These are phyloP conservation scores for Alauda arvensis DNA, from an alignment of 2,797 vertebrate genomes.

Conservation along the genomic window DNA sequence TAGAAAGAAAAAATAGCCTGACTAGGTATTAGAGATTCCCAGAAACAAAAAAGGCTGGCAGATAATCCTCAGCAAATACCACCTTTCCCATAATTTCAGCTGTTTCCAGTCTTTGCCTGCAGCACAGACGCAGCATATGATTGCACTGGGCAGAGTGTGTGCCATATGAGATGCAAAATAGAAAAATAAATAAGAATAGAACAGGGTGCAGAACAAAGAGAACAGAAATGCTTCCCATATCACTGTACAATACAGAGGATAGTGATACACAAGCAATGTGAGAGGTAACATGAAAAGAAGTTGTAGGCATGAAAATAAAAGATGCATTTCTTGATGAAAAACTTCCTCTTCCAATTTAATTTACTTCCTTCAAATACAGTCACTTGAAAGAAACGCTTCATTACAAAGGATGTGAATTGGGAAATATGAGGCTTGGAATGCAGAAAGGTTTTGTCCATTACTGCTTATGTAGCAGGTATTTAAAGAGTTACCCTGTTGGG, in stretches of 20 bases:
- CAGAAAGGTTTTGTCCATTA: background rate
- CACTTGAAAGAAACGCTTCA: background rate
- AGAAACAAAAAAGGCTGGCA: background rate
- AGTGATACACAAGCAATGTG: background rate
- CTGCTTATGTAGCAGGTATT: background rate
- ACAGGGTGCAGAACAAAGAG: background rate
- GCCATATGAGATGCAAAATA: background rate
- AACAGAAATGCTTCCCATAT: background rate
- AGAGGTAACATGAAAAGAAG: background rate
- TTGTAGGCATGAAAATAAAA: background rate
- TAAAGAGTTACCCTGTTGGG: background rate
- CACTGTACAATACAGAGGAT: background rate
- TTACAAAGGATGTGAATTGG: background rate
- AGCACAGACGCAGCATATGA: background rate
- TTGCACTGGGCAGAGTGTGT: fast-evolving
- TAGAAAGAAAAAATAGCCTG: background rate
- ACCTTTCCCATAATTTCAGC: background rate
- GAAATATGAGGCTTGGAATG: background rate
- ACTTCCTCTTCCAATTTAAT: background rate
- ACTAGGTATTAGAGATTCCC: background rate
- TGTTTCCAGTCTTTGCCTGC: background rate
- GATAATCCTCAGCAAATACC: background rate
- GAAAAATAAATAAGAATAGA: background rate
- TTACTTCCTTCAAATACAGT: background rate
- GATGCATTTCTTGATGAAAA: background rate